These are phyloP conservation scores for Axis porcinus DNA, from an alignment of 2,113 vertebrate genomes.

Conservation along the genomic window DNA sequence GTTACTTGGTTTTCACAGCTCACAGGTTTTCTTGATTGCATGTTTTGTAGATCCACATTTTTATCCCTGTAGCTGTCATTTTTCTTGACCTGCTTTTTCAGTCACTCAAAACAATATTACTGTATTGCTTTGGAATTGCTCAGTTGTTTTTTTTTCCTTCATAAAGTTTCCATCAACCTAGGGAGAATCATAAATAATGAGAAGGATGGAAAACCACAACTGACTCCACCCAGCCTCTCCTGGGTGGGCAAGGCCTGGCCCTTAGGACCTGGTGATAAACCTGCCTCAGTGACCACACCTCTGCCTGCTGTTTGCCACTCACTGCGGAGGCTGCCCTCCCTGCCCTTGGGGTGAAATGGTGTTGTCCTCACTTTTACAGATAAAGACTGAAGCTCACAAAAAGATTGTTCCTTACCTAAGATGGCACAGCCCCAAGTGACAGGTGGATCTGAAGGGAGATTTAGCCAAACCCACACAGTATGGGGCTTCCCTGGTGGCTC, in stretches of 20 bases:
- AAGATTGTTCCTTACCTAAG: background rate
- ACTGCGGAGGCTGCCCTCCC: background rate
- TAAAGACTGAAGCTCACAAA: background rate
- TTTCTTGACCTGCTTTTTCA: conserved; percentile 61
- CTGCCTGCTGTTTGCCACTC: background rate
- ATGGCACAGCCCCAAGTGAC: background rate
- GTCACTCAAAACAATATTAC: conserved; percentile 46
- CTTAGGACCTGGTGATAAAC: accelerated
- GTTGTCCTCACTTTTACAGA: background rate
- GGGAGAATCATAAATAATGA: background rate
- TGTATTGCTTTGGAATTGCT: conserved; percentile 30
- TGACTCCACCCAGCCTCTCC: accelerated
- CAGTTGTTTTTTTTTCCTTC: background rate
- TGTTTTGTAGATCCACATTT: conserved; percentile 61
- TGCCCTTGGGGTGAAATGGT: accelerated
- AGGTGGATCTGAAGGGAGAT: background rate
- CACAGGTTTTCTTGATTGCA: conserved; percentile 60
- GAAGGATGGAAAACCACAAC: background rate
- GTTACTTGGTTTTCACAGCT: conserved; percentile 62
- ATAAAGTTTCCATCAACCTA: background rate
- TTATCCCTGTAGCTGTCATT: conserved; percentile 67
- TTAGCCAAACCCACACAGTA: background rate
- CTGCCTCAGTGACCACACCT: accelerated
- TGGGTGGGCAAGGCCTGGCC: accelerated
- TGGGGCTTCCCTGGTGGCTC: background rate